Conservation (phyloP, 2,113 vertebrate genomes). For the Gracilinanus agilis region DNA sequence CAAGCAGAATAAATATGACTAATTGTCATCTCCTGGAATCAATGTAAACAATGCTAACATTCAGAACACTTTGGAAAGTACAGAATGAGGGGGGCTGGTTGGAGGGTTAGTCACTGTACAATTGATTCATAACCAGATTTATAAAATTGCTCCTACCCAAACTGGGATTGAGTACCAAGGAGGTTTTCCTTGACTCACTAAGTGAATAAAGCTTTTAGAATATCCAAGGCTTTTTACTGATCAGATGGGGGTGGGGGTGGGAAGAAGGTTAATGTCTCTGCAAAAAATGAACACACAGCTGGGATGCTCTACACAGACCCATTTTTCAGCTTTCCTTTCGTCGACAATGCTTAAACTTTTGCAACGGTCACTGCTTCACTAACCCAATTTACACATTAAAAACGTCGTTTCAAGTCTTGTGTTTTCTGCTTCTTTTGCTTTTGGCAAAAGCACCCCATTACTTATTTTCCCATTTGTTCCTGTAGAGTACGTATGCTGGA, state of each 20-base stretch:
- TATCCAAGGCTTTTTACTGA: conserved; percentile 32
- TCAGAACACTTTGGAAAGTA: conserved; percentile 57
- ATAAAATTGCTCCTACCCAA: conserved; percentile 32
- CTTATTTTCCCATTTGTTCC: background rate
- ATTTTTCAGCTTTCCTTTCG: background rate
- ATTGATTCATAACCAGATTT: conserved; percentile 49
- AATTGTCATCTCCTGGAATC: conserved; percentile 81
- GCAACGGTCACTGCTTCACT: background rate
- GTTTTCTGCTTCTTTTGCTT: conserved; percentile 44
- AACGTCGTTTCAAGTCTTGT: conserved; percentile 7
- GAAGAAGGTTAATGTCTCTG: background rate
- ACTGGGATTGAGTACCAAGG: background rate
- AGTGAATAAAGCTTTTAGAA: conserved; percentile 19
- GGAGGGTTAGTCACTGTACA: conserved; percentile 25
- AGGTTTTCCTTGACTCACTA: background rate
- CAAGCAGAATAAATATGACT: conserved; percentile 80
- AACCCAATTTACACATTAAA: background rate
- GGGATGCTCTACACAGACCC: no score
- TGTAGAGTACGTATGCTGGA: background rate
- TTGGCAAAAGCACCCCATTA: conserved; percentile 3
- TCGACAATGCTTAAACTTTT: conserved; percentile 18
- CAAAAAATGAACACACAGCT: background rate
- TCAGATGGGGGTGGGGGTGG: background rate
- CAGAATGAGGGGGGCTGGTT: background rate
- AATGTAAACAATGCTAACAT: conserved; percentile 64